Evolutionary conservation across 1,140 invertebrate species (phyloP).

Genomic region (Holcopasites calliopsidis): DNA sequence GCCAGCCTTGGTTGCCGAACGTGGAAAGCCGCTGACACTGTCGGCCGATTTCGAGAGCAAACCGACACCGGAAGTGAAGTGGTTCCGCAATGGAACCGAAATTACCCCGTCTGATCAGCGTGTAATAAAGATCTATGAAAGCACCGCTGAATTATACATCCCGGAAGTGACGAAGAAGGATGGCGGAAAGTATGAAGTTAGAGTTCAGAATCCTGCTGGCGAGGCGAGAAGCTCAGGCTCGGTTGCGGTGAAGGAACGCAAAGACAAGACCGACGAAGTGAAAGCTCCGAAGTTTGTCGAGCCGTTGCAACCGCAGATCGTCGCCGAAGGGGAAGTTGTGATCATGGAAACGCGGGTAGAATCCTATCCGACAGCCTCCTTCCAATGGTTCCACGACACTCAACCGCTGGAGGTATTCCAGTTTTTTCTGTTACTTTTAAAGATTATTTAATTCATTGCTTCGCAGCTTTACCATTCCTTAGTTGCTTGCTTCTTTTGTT

Average conservation of each 20-base stretch:
- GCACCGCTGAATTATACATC: conserved; percentile 85
- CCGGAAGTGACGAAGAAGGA: conserved; percentile 86
- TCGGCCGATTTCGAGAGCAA: conserved; percentile 86
- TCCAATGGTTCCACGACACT: conserved; percentile 91
- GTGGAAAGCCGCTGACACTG: conserved; percentile 83
- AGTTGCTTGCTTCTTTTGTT: too few species aligned
- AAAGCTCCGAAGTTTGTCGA: conserved; percentile 87
- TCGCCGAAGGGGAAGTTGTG: conserved; percentile 87
- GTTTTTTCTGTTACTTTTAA: neutral
- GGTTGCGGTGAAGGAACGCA: conserved; percentile 82
- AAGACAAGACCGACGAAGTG: conserved; percentile 81
- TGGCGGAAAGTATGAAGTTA: conserved; percentile 91
- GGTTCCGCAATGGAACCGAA: conserved; percentile 93
- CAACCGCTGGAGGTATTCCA: conserved; percentile 77
- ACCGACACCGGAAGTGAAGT: conserved; percentile 88
- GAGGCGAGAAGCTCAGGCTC: conserved; percentile 89
- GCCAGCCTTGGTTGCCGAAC: conserved; percentile 83
- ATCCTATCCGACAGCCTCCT: conserved; percentile 89
- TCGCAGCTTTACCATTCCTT: too few species aligned
- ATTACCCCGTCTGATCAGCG: conserved; percentile 85
- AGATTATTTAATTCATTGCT: neutral
- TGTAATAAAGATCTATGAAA: conserved; percentile 83
- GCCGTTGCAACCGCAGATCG: conserved; percentile 85
- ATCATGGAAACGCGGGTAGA: conserved; percentile 89
- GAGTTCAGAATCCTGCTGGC: conserved; percentile 86